Evolutionary conservation across 2,888 invertebrate genomes (phyloP), one percentile per base, ranked within the genome.

Genomic region (Matsumyia berberina): DNA sequence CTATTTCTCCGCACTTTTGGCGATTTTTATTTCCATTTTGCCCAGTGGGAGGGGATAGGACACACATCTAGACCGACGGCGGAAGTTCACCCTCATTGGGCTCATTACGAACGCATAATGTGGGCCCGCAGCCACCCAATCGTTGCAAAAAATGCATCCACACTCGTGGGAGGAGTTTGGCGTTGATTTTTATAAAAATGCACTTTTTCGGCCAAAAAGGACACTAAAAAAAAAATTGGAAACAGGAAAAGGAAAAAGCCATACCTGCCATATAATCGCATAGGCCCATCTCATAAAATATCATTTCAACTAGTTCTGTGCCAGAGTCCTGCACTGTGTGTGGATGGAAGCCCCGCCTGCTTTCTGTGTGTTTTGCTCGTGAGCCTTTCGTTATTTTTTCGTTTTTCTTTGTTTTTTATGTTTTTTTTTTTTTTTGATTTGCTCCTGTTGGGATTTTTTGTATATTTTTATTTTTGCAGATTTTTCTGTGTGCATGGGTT

Each of bases 201-300:
- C 51, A 69, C 62, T 78, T 78, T 83, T 73, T 37, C 17, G 46
- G 6, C 46, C 29, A 53, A 72, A 37, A 58, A 73, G 66, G 67
- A 78, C 53, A 74, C 67, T 57, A 72, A 67, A 82, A 77, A 51
- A 51, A 33, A 39, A 44, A 60, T 51, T 49, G 53, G 44, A 82
- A 60, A 64, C 66, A 57, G 17, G 15, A 49, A 15, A 55, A 35
- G 12, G 35, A 44, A 15, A 81, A 80, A 62, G 55, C n/a, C 44
- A 46, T 69, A 83, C 79, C 83, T 83, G 73, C 83, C 79, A 55
- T 83, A 83, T 83, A 83, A 79, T 78, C 73, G 79, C 83, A 78
- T 83, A 83, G 83, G 83, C 83, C 79, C 79, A 79, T 83, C 83
- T 83, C 83, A 83, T 83, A 83, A 83, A 83, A 83, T 74, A 83